Evolutionary conservation across 2,888 invertebrate species (phyloP), one percentile per base, ranked within the genome.

Genomic region (Drosophila melanosoma): DNA sequence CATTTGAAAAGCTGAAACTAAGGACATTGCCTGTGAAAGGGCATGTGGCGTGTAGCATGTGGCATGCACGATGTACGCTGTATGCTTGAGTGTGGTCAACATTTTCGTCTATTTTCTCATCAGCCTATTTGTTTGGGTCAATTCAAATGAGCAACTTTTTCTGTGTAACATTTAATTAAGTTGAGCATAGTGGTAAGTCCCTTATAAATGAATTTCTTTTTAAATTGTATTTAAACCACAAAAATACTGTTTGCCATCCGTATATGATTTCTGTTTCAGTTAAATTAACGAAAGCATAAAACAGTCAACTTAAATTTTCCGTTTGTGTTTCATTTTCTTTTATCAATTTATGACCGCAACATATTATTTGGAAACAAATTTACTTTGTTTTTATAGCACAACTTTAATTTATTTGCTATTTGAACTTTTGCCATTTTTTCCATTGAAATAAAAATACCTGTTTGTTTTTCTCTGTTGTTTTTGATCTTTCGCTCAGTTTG

Each of bases 61-160:
- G 36, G 10, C 15, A 23, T 59, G 11, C 17, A 51, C 29, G 23
- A 32, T 56, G 38, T 56, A 15, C n/a, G 52, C 33, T 53, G 48
- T 54, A 15, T 64, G 26, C 36, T 12, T 62, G 33, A 35, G 11
- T 54, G 57, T 53, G 32, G 32, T 59, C 15, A 45, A 26, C 29
- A 48, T 77, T 69, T 65, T 65, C 69, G 68, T 73, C 73, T 68
- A 51, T 58, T 79, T 76, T 79, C 82, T 87, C 87, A 85, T 85
- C 90, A 89, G 76, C 67, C 74, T 89, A 90, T 85, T 85, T 85
- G 88, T 66, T 77, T 84, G 85, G 84, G 90, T 48, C 26, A 36
- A 58, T 56, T 53, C 63, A 78, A 77, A 77, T 64, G 61, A 62
- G 71, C 58, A 59, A 56, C 32, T 53, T 48, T 36, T 40, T 20